Percentiles rank a stretch among this genome's conserved stretches.
Evolutionary conservation across 53 echinoderm and acorn worm species (phyloP).

Genomic region (Patiria pectinifera): DNA sequence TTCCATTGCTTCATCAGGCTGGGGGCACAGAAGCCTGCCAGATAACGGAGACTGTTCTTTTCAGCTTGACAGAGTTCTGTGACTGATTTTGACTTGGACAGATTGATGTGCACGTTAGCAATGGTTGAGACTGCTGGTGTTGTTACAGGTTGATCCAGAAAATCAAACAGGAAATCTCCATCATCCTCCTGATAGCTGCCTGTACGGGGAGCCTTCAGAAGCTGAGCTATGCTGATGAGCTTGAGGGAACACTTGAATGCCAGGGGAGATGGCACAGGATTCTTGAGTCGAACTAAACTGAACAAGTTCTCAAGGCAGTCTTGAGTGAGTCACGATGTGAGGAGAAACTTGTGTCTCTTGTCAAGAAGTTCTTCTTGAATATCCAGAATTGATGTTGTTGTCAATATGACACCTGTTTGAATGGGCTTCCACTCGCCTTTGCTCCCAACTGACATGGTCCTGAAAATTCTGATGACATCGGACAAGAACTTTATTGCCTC

Average conservation of each 20-base stretch:
- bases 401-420: slow-evolving; percentile 72
- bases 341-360: slow-evolving; percentile 60
- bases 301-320: slow-evolving; percentile 81
- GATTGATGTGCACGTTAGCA: background rate
- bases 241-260: slow-evolving; percentile 74
- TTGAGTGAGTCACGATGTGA: slow-evolving; percentile 70
- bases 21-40: too few species aligned
- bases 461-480: slow-evolving; percentile 64
- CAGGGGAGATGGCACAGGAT: slow-evolving; percentile 79
- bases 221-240: slow-evolving; percentile 74
- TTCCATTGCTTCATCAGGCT: too few species aligned
- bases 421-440: slow-evolving; percentile 79
- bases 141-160: background rate
- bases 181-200: slow-evolving; percentile 71
- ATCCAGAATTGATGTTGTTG: slow-evolving; percentile 66
- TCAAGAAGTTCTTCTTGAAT: slow-evolving; percentile 72
- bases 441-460: slow-evolving; percentile 44
- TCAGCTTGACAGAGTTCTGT: too few species aligned
- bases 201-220: slow-evolving; percentile 55
- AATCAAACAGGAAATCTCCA: slow-evolving; percentile 62
- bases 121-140: background rate
- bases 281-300: slow-evolving; percentile 56
- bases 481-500: slow-evolving; percentile 42
- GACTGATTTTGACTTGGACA: too few species aligned
- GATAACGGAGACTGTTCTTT: too few species aligned